Evolutionary conservation across 2,888 invertebrate genomes (phyloP).

Genomic region (Brenthis daphne): DNA sequence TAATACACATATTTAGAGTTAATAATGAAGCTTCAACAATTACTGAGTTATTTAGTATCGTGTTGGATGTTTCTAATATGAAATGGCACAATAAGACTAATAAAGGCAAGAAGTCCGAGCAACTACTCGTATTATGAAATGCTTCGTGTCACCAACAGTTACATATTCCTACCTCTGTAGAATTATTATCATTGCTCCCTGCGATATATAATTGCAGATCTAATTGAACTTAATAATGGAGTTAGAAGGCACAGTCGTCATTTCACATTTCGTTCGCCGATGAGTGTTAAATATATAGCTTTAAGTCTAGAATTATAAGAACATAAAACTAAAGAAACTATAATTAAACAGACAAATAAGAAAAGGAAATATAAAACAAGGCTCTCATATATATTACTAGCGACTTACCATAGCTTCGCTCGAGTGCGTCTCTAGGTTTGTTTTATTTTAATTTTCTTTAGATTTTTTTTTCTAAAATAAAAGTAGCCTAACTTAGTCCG

Average conservation of each 20-base stretch:
- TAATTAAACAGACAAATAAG: too few species aligned
- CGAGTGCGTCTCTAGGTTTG: too few species aligned
- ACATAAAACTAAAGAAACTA: not conserved
- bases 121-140: conserved; percentile 22
- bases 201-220: conserved; percentile 16
- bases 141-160: conserved; percentile 23
- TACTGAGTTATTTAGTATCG: conserved; percentile 12
- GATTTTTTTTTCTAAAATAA: too few species aligned
- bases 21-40: not conserved
- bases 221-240: conserved; percentile 33
- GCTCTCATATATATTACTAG: too few species aligned
- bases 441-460: too few species aligned
- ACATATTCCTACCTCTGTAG: conserved; percentile 12
- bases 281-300: conserved; percentile 3
- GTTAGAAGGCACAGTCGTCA: conserved; percentile 13
- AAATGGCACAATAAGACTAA: conserved; percentile 27
- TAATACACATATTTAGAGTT: conserved; percentile 13
- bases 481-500: too few species aligned
- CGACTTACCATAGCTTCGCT: too few species aligned
- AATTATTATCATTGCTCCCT: conserved; percentile 25
- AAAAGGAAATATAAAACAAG: too few species aligned
- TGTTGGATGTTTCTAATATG: conserved; percentile 15
- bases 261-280: conserved; percentile 20
- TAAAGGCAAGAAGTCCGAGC: conserved; percentile 10
- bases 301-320: conserved; percentile 3